Evolutionary conservation across 2,888 invertebrate genomes (phyloP), one percentile per base, ranked within the genome.

Genomic region (Sesia bembeciformis): DNA sequence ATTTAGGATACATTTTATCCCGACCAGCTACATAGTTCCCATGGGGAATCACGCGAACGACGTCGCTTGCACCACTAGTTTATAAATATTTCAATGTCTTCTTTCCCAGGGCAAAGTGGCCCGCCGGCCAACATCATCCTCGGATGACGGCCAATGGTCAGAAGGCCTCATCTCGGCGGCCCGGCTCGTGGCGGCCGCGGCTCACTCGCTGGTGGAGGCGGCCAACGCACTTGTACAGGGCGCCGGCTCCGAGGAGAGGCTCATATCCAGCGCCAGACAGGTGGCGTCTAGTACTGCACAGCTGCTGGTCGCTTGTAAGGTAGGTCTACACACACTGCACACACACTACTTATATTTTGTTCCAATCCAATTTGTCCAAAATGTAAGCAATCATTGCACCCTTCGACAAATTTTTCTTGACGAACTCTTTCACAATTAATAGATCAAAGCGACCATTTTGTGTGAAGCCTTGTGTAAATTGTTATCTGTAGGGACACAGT

Each of bases 231-330:
- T 99, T 66, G 98, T 99, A 94, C 97, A 84, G 84, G 96, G 97
- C 4, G 92, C 95, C 6, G 96, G 96, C 53, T 95, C 95, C 7
- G 99, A 99, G 83, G 99, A 99, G 82, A 94, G 98, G 74, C 91
- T 99, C 40, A 98, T 99, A 62, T 97, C 98, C 0, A 95, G 98
- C 23, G 99, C 99, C 3, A 95, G 98, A 68, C 97, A 97, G 84
- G 98, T 99, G 5, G 99, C 99, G 4, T 96, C 97, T 53, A 97
- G 97, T 1, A 99, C 99, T 0, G 99, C 99, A 0, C 99, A 99
- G 74, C 90, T 99, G 55, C 84, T 99, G 54, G 98, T 99, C 51
- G 99, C 99, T 0, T 99, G 99, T 88, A 98, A 98, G 91, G 98
- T 89, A 53, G 50, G 53, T 23, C 23, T 23, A 2, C 23, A 23